A percentile compares a stretch with the other conserved stretches of the same genome.
These are phyloP conservation scores for Oreochromis tanganicae DNA, from an alignment of 2,113 vertebrate genomes.

Conservation along the genomic window DNA sequence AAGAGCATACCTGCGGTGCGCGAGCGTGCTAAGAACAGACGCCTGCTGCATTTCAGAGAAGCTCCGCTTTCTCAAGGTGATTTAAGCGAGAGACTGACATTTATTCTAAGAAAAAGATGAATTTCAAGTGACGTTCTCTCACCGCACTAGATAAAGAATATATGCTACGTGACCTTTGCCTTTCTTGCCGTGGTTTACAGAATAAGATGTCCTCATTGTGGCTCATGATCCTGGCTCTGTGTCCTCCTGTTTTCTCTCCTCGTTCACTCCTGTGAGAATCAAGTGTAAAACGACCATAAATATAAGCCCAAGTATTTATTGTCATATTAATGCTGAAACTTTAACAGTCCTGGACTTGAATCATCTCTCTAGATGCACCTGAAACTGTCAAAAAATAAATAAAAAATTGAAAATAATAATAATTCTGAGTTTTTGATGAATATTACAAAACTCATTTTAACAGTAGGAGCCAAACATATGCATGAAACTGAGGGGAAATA, in stretches of 20 bases:
- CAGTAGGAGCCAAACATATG: not conserved
- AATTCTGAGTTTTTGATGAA: not conserved
- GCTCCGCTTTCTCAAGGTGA: not conserved
- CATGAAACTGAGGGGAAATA: not conserved
- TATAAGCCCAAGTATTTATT: not conserved
- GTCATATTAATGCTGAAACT: not conserved
- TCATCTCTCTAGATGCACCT: not conserved
- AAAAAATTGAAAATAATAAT: rapidly evolving
- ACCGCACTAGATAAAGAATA: not conserved
- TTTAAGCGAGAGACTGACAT: not conserved
- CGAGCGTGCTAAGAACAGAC: not conserved
- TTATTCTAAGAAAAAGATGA: not conserved
- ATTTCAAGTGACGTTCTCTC: not conserved
- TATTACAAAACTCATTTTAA: not conserved
- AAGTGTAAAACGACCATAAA: rapidly evolving
- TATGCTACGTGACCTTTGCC: not conserved
- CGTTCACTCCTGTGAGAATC: not conserved
- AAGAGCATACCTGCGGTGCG: not conserved
- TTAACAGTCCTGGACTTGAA: not conserved
- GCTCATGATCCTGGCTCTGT: rapidly evolving
- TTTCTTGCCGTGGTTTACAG: not conserved
- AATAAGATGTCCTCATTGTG: not conserved
- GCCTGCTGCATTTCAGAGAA: not conserved
- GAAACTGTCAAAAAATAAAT: not conserved
- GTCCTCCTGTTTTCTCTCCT: not conserved